Evolutionary conservation across 1,140 invertebrate species (phyloP), one percentile per base, ranked within the genome.

Genomic region (Radopholus similis): DNA sequence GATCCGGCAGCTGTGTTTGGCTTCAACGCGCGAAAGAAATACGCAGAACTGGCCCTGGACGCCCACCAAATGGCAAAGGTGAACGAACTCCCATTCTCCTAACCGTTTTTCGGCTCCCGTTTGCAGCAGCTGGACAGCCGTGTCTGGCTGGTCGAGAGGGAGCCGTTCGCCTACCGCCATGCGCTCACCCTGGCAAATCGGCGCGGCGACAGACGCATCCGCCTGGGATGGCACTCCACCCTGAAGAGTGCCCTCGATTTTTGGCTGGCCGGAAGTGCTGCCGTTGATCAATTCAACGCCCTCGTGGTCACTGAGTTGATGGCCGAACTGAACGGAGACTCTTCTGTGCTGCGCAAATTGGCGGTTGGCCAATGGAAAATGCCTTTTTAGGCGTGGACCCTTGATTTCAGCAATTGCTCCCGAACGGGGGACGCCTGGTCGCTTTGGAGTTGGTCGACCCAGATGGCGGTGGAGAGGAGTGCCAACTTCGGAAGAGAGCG

Each of bases 101-200:
- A 71, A 2, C n/a, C 11, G 30, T 32, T n/a, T 8, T 60, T 79
- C 66, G 55, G n/a, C n/a, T n/a, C n/a, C n/a, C n/a, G n/a, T n/a
- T n/a, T n/a, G n/a, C n/a, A 78, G 66, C 60, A 40, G 2, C 57
- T 67, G 58, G 67, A 42, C 32, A 47, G 47, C 15, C 68, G 81
- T 44, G 66, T 81, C n/a, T 81, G 79, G 79, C 67, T 64, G 13
- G 70, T 80, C 13, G 79, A 83, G 38, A 59, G 38, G 5, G 68
- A 80, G 44, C 70, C 78, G n/a, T 71, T 68, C 35, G 75, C 53
- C 47, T 81, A 73, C 66, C 64, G 76, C 40, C 65, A 73, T 13
- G 71, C 73, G n/a, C 53, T 83, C 23, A 80, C 74, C 8, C 72
- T 72, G 44, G 77, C 78, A 5, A 82, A 77, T 56, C 57, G 57